Evolutionary conservation across 2,888 invertebrate species (phyloP).

Genomic region (Hydropsyche betteni): DNA sequence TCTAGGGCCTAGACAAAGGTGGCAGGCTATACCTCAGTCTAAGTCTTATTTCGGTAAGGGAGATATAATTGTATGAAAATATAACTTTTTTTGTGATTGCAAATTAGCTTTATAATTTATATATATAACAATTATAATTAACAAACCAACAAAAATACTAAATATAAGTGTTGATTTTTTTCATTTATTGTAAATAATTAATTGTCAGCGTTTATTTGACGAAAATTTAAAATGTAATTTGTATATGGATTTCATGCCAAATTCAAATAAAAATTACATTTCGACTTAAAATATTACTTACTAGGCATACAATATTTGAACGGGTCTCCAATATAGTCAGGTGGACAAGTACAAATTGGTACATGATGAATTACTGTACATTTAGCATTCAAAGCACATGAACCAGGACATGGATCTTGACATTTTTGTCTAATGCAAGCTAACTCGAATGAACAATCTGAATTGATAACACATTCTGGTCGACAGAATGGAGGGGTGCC

Average conservation of each 20-base stretch:
- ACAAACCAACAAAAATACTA: too few relatives aligned
- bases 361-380: constrained; percentile 79
- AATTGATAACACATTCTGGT: constrained; percentile 78
- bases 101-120: too few relatives aligned
- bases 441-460: constrained; percentile 70
- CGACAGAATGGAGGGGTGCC: constrained; percentile 80
- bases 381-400: constrained; percentile 73
- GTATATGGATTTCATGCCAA: constrained; percentile 55
- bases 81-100: too few relatives aligned
- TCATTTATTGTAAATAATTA: too few relatives aligned
- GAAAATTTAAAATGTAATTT: constrained; percentile 53
- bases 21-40: too few relatives aligned
- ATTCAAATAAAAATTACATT: constrained; percentile 10
- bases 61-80: too few relatives aligned
- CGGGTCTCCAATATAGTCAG: constrained; percentile 77
- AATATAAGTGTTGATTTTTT: too few relatives aligned
- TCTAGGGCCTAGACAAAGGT: too few relatives aligned
- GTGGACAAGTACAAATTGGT: constrained; percentile 79
- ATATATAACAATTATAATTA: too few relatives aligned
- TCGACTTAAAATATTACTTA: constrained; percentile 40
- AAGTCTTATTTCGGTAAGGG: too few relatives aligned
- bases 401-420: constrained; percentile 77
- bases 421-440: constrained; percentile 75
- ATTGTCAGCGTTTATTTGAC: too few relatives aligned
- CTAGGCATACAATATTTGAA: constrained; percentile 69